Base-by-base conservation (phyloP, 1,140 invertebrate genomes). In the Anoplophora glabripennis region DNA sequence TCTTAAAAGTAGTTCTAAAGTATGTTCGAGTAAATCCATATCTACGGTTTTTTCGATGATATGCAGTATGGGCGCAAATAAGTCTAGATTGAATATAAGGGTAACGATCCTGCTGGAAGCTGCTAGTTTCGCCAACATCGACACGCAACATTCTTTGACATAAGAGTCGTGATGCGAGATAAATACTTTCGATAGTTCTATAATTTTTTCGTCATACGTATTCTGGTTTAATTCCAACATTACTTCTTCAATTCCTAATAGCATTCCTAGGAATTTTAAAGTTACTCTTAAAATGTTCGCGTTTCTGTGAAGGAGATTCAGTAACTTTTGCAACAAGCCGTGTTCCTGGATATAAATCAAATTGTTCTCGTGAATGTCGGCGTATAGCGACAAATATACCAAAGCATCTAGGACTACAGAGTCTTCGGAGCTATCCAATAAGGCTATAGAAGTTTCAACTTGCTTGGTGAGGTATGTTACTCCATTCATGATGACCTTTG, bases 311-410 rank as follows among this genome's bases (percentile, higher is more conserved):
- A 66, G 47, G 5, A 63, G 49, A 10, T 56, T 53, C 11, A 66
- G n/a, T 7, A 70, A 37, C 47, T 68, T 70, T 21, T 57, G 46
- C 34, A 70, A 17, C 8, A 64, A 40, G 15, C 68, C 66, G 10
- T 49, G 53, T 17, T 59, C 51, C 1, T 64, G 55, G 2, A 70
- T 38, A 48, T 53, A 59, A 38, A 46, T 51, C 37, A 64, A 34
- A 52, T 70, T 70, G 10, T 66, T 64, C 21, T 58, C 47, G 41
- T 58, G 54, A 10, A 70, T 49, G 53, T 70, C 68, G 1, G 61
- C 64, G 51, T 70, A 70, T 59, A 66, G 67, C 9, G 68, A 70
- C 44, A 70, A 34, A 42, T 68, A 70, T 46, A 70, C 48, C 12
- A 70, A 53, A 7, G 68, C 57, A 58, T 70, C 68, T 15, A 67